phyloP scores from a whole-genome alignment of 2,797 vertebrate species.

The Ctenopoma kingsleyae region DNA sequence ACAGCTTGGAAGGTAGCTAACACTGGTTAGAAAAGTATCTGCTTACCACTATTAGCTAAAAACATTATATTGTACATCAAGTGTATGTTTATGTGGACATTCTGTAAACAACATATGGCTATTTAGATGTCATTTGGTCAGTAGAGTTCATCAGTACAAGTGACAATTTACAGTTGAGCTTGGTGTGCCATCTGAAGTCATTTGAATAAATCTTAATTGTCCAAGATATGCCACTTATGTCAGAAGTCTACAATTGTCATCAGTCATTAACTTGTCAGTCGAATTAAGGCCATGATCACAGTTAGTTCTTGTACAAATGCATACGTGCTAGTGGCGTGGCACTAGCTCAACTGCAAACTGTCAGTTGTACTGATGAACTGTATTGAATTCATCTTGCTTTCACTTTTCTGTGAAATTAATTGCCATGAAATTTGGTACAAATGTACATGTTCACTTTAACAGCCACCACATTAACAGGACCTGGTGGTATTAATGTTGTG shows the following conservation, averaged over 20 bases:
- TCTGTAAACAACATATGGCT: not conserved
- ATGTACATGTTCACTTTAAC: too few species aligned
- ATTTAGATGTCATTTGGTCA: not conserved
- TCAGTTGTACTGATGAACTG: too few species aligned
- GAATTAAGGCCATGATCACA: not conserved
- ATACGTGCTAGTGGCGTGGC: not conserved
- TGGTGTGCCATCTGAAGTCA: too few species aligned
- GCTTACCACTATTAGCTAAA: not conserved
- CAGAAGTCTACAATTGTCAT: not conserved
- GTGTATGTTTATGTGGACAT: not conserved
- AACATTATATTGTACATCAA: not conserved
- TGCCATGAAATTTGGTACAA: too few species aligned
- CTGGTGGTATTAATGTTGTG: too few species aligned
- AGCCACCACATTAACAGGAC: too few species aligned
- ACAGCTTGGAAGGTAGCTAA: slow-evolving; percentile 5
- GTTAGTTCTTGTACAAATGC: not conserved
- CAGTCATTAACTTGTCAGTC: not conserved
- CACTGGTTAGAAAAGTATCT: slow-evolving; percentile 13
- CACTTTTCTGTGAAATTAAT: too few species aligned
- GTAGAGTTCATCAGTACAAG: not conserved
- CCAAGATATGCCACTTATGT: not conserved
- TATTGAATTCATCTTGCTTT: too few species aligned
- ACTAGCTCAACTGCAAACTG: too few species aligned
- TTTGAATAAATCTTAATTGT: slow-evolving; percentile 1
- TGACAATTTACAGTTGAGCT: not conserved